Evolutionary conservation across 2,888 invertebrate genomes (phyloP).

Genomic region (Drosophila nigricruria): DNA sequence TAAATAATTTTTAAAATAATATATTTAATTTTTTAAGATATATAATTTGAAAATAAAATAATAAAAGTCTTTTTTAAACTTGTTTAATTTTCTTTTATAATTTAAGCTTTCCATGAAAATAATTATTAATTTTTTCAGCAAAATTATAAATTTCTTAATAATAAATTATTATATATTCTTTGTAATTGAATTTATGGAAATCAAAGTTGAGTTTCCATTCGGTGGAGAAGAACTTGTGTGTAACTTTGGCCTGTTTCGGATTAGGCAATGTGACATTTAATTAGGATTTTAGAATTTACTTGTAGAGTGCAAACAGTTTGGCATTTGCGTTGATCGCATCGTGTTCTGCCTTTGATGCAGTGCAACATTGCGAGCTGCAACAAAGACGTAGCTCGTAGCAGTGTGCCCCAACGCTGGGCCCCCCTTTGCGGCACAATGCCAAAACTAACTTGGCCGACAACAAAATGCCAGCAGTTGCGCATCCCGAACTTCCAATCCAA

Average conservation of each 20-base stretch:
- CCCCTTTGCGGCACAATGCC: conserved; percentile 12
- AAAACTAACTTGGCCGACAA: conserved; percentile 51
- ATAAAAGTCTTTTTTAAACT: too few relatives aligned
- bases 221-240: too few relatives aligned
- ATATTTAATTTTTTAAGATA: too few relatives aligned
- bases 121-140: too few relatives aligned
- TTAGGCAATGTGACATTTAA: not conserved
- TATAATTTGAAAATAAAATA: too few relatives aligned
- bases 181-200: too few relatives aligned
- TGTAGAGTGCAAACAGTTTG: not conserved
- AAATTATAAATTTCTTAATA: too few relatives aligned
- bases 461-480: conserved; percentile 44
- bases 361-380: conserved; percentile 33
- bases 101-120: too few relatives aligned
- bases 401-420: conserved; percentile 4
- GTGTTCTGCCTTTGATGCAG: conserved; percentile 39
- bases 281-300: not conserved
- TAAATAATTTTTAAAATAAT: too few relatives aligned
- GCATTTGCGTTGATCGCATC: conserved; percentile 11
- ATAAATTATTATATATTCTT: too few relatives aligned
- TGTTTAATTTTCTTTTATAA: too few relatives aligned
- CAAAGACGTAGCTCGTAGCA: conserved; percentile 23
- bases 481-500: conserved; percentile 24
- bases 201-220: too few relatives aligned
- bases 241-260: not conserved